Evolutionary conservation across 2,113 vertebrate species (phyloP).

Genomic region (Upupa epops): DNA sequence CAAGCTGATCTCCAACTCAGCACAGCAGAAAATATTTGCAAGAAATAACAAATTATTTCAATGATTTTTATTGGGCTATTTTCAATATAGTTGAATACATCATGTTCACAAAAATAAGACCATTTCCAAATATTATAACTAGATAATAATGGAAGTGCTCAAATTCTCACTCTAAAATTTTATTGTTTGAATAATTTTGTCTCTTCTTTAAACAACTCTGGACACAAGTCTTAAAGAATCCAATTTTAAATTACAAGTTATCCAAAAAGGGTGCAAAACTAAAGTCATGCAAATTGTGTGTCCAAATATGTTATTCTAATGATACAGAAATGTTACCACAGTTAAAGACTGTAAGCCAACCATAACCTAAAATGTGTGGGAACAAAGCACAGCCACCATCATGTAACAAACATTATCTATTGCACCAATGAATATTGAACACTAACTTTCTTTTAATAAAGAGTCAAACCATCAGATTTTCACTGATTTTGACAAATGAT

Average conservation of each 20-base stretch:
- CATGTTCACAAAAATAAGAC: conserved; percentile 14
- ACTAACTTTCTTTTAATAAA: not conserved
- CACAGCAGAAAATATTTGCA: conserved; percentile 22
- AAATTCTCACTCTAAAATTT: not conserved
- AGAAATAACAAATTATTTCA: conserved; percentile 4
- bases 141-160: not conserved
- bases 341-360: not conserved
- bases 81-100: conserved; percentile 26
- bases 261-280: not conserved
- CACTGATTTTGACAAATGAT: not conserved
- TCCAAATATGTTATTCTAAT: not conserved
- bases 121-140: not conserved
- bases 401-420: not conserved
- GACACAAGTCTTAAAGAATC: not conserved
- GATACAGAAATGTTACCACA: not conserved
- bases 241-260: not conserved
- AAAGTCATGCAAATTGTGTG: not conserved
- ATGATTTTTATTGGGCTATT: conserved; percentile 19
- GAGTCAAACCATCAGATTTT: not conserved
- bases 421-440: not conserved
- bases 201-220: not conserved
- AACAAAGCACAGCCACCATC: not conserved
- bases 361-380: not conserved
- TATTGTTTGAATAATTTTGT: not conserved
- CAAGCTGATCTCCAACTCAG: not conserved